Conservation (phyloP, 2,113 vertebrate genomes). For the Notiomystis cincta region DNA sequence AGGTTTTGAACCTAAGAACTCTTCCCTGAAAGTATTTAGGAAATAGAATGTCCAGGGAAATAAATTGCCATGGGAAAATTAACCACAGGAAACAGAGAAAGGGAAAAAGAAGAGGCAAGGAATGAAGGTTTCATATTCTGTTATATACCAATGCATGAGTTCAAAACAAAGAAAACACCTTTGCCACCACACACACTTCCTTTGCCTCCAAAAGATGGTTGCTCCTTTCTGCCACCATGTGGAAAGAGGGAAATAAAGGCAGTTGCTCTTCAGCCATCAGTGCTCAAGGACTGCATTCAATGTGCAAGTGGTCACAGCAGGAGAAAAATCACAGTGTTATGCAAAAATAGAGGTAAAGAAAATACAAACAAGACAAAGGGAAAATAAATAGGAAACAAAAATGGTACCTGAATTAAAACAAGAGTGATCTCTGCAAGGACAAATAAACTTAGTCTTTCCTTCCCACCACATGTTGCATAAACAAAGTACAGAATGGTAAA, state of each 20-base stretch:
- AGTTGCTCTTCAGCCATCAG: background rate
- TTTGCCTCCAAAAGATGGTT: background rate
- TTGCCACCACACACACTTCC: accelerated
- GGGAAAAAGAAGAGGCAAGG: background rate
- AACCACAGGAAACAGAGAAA: background rate
- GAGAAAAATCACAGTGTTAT: background rate
- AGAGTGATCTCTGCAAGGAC: background rate
- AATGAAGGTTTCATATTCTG: background rate
- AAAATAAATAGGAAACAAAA: background rate
- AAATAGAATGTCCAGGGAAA: background rate
- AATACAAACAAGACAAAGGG: background rate
- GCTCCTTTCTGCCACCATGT: background rate
- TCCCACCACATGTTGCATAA: background rate
- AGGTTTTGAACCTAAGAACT: background rate
- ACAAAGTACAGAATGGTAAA: background rate
- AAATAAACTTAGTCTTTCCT: background rate
- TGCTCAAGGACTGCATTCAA: background rate
- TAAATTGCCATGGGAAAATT: background rate
- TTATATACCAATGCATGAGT: no score
- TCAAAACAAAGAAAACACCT: background rate
- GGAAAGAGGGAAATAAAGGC: background rate
- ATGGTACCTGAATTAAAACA: background rate
- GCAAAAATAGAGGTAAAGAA: background rate
- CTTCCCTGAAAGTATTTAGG: background rate
- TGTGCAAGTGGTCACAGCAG: background rate